Evolutionary conservation across 2,113 vertebrate genomes (phyloP).

Genomic region (Petaurus breviceps): DNA sequence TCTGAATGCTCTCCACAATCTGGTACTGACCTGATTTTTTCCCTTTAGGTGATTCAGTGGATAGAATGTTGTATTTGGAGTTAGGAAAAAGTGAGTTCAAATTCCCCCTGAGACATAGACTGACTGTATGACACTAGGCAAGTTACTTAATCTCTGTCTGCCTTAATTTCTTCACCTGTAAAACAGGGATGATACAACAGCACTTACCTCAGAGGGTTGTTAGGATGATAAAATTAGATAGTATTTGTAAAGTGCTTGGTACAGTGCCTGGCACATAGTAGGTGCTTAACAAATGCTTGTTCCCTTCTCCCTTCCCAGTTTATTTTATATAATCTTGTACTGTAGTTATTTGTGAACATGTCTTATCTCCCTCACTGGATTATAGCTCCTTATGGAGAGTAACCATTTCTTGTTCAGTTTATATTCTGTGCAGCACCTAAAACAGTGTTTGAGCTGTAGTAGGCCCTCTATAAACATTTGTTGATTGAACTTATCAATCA

Average conservation of each 20-base stretch:
- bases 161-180: background rate
- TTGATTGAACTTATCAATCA: slow-evolving; percentile 6
- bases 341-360: background rate
- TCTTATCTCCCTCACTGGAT: background rate
- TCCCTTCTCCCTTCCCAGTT: background rate
- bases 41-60: background rate
- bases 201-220: background rate
- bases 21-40: background rate
- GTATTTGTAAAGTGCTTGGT: background rate
- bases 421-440: background rate
- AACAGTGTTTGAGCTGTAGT: background rate
- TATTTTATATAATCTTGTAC: too few relatives aligned
- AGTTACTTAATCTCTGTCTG: background rate
- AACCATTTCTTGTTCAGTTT: background rate
- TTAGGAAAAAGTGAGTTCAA: background rate
- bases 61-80: background rate
- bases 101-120: background rate
- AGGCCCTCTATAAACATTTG: slow-evolving; percentile 17
- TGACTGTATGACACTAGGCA: background rate
- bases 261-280: background rate
- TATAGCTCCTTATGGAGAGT: background rate
- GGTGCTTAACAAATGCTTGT: background rate
- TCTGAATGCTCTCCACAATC: background rate
- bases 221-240: background rate
- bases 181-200: background rate